Evolutionary conservation across 2,888 invertebrate species (phyloP).

Genomic region (Plebejus argus): DNA sequence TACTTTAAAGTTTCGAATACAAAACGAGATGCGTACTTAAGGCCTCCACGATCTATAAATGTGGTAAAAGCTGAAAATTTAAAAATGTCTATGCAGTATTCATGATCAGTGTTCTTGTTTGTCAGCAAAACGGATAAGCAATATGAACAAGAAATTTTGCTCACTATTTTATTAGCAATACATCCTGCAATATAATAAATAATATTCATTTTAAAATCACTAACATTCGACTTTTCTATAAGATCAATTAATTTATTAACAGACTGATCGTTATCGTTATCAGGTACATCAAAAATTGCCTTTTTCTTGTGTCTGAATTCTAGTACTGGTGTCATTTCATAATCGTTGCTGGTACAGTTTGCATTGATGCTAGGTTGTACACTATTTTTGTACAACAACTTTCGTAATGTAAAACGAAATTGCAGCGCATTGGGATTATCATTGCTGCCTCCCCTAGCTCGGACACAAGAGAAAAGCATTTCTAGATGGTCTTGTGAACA

Average conservation of each 20-base stretch:
- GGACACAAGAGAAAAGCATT: constrained; percentile 21
- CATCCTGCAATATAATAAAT: neutral
- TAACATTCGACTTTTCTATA: neutral
- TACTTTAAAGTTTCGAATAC: neutral
- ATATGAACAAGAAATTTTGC: neutral
- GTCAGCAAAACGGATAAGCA: neutral
- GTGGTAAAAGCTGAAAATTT: neutral
- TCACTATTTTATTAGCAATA: neutral
- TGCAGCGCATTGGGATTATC: constrained; percentile 23
- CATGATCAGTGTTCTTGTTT: neutral
- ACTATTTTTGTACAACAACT: constrained; percentile 27
- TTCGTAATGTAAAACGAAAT: constrained; percentile 9
- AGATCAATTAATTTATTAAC: neutral
- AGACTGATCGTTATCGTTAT: neutral
- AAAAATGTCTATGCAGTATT: neutral
- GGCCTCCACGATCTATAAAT: neutral
- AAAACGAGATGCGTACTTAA: neutral
- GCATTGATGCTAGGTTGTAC: constrained; percentile 25
- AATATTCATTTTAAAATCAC: neutral
- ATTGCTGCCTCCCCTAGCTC: constrained; percentile 1
- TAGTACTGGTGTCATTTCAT: constrained; percentile 8
- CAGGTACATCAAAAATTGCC: neutral
- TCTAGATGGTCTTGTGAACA: constrained; percentile 9
- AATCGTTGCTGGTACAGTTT: neutral
- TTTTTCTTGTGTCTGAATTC: neutral